Evolutionary conservation across 64 coral and sea anemone genomes (phyloP).

Genomic region (Montipora capricornis): DNA sequence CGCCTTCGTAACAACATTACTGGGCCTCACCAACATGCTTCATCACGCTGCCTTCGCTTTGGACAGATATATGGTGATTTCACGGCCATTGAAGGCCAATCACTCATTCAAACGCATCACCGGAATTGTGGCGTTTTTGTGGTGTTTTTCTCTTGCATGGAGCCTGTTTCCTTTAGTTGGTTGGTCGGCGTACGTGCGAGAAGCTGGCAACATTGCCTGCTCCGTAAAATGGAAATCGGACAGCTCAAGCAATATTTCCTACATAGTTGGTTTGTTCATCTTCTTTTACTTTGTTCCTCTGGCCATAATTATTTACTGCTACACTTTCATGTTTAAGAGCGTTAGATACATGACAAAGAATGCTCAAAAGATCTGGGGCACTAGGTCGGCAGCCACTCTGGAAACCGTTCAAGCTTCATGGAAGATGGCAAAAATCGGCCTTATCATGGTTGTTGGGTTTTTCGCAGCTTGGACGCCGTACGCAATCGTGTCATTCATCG

Average conservation of each 20-base stretch:
- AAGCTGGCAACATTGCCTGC: constrained; percentile 48
- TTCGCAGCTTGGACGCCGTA: constrained; percentile 76
- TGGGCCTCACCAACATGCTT: constrained; percentile 61
- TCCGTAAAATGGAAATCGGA: constrained; percentile 66
- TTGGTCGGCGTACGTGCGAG: constrained; percentile 61
- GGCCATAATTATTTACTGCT: constrained; percentile 20
- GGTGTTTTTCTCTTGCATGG: constrained; percentile 48
- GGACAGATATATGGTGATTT: constrained; percentile 44
- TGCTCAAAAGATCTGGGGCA: constrained; percentile 55
- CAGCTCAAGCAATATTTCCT: constrained; percentile 18
- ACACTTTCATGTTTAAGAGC: constrained; percentile 26
- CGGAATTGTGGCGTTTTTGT: not conserved
- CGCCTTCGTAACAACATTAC: constrained; percentile 50
- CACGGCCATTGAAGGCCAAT: not conserved
- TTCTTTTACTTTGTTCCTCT: constrained; percentile 73
- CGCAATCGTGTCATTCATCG: constrained; percentile 59
- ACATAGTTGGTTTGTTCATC: constrained; percentile 55
- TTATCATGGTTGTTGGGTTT: constrained; percentile 57
- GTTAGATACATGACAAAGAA: constrained; percentile 67
- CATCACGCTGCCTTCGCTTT: constrained; percentile 64
- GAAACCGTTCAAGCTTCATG: constrained; percentile 54
- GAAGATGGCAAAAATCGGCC: constrained; percentile 33
- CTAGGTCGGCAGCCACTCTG: constrained; percentile 23
- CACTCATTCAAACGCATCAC: not conserved
- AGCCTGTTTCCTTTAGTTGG: constrained; percentile 69